Conservation (phyloP, 2,888 invertebrate genomes). For the Lymantria dispar region DNA sequence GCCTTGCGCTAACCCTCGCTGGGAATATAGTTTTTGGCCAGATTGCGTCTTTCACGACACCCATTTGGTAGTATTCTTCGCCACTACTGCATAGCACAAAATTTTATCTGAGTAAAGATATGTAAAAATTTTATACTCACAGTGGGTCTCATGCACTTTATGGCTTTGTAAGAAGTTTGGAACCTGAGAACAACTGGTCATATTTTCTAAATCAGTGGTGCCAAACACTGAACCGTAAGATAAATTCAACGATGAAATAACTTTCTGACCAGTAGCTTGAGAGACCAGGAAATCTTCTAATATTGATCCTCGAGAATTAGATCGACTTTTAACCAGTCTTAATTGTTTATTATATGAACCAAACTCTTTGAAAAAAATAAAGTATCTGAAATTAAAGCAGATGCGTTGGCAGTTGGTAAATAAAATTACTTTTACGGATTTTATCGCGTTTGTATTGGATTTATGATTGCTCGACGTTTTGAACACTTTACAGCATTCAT, state of each 20-base stretch:
- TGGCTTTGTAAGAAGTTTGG: slow-evolving; percentile 49
- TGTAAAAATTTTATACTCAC: slow-evolving; percentile 48
- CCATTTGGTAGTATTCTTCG: no score
- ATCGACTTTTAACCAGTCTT: slow-evolving; percentile 65
- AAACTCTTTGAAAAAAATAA: slow-evolving; percentile 80
- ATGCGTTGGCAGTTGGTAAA: neutral
- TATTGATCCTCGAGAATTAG: slow-evolving; percentile 73
- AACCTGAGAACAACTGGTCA: slow-evolving; percentile 41
- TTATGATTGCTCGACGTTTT: no score
- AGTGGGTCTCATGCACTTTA: slow-evolving; percentile 64
- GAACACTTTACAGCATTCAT: no score
- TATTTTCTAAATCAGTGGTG: slow-evolving; percentile 55
- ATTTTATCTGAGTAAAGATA: neutral
- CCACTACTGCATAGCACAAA: no score
- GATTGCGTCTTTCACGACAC: no score
- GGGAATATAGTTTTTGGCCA: no score
- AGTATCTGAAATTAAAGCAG: slow-evolving; percentile 66
- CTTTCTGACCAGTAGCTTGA: slow-evolving; percentile 45
- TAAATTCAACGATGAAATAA: slow-evolving; percentile 46
- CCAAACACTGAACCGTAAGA: slow-evolving; percentile 51
- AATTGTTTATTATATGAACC: slow-evolving; percentile 77
- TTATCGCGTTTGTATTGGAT: no score
- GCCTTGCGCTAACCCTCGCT: no score
- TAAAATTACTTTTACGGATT: no score
- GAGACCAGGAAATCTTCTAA: slow-evolving; percentile 62